A percentile compares a stretch with the other conserved stretches of the same genome.
Conservation (phyloP, 1,140 invertebrate genomes). For the Sycobia sp. region DNA sequence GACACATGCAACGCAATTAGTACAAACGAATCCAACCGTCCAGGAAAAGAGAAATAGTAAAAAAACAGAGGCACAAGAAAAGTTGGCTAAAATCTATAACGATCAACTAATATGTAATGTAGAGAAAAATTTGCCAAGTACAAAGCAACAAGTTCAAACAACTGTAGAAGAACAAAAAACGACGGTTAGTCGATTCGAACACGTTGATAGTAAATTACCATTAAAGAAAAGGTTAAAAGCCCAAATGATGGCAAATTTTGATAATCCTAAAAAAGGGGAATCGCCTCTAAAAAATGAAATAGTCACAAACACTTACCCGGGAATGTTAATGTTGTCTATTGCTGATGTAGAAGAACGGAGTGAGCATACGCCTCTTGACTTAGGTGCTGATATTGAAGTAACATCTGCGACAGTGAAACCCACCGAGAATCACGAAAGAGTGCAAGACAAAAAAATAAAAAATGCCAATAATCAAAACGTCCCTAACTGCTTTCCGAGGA, state of each 20-base stretch:
- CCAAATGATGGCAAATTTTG: constrained; percentile 39
- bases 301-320: constrained; percentile 41
- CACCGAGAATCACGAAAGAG: neutral
- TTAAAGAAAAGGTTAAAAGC: constrained; percentile 56
- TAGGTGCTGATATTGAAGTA: constrained; percentile 8
- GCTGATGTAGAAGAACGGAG: constrained; percentile 37
- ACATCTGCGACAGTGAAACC: neutral
- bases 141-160: constrained; percentile 25
- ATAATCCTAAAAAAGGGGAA: constrained; percentile 24
- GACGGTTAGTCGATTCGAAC: constrained; percentile 23
- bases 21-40: constrained; percentile 43
- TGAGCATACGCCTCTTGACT: constrained; percentile 3
- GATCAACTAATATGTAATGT: constrained; percentile 46
- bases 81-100: constrained; percentile 47
- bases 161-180: neutral
- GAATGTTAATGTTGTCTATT: constrained; percentile 50
- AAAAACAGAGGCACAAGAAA: constrained; percentile 40
- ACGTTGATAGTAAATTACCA: constrained; percentile 48
- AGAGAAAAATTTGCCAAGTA: constrained; percentile 39
- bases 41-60: constrained; percentile 42
- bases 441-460: constrained; percentile 10
- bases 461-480: constrained; percentile 21
- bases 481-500: constrained; percentile 21
- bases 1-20: constrained; percentile 43
- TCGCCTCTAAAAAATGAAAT: constrained; percentile 13